Evolutionary conservation across 2,888 invertebrate genomes (phyloP).

Genomic region (Megaustenia siamemsis): DNA sequence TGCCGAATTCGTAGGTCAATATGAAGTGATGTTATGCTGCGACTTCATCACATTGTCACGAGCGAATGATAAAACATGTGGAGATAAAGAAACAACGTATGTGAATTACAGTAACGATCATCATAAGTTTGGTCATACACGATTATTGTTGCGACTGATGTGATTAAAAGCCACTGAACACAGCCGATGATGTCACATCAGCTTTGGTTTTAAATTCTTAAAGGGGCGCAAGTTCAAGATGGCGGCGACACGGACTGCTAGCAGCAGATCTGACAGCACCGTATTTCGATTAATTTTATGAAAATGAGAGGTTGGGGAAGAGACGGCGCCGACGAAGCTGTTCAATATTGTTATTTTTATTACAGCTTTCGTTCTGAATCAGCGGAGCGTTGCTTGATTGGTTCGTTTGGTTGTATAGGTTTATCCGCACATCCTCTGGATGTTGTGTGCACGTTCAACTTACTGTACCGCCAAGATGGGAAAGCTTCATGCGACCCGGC

Average conservation of each 20-base stretch:
- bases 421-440: background rate
- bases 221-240: background rate
- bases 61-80: too few species aligned
- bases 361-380: slow-evolving; percentile 14
- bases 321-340: background rate
- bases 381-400: slow-evolving; percentile 27
- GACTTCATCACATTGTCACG: too few species aligned
- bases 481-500: background rate
- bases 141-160: too few species aligned
- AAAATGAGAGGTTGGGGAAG: background rate
- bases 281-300: slow-evolving; percentile 5
- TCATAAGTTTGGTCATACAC: too few species aligned
- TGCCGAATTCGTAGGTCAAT: too few species aligned
- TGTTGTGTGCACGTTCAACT: background rate
- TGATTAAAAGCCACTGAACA: too few species aligned
- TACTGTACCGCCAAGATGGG: background rate
- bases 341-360: slow-evolving; percentile 11
- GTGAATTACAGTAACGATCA: too few species aligned
- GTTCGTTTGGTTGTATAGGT: slow-evolving; percentile 30
- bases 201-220: too few species aligned
- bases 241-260: slow-evolving; percentile 28
- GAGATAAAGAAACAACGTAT: too few species aligned
- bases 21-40: too few species aligned
- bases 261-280: background rate
- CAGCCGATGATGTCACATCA: too few species aligned